Percentiles rank a stretch among this genome's conserved stretches.
These are phyloP conservation scores for Danio choprae DNA, from an alignment of 2,797 vertebrate genomes.

Conservation along the genomic window DNA sequence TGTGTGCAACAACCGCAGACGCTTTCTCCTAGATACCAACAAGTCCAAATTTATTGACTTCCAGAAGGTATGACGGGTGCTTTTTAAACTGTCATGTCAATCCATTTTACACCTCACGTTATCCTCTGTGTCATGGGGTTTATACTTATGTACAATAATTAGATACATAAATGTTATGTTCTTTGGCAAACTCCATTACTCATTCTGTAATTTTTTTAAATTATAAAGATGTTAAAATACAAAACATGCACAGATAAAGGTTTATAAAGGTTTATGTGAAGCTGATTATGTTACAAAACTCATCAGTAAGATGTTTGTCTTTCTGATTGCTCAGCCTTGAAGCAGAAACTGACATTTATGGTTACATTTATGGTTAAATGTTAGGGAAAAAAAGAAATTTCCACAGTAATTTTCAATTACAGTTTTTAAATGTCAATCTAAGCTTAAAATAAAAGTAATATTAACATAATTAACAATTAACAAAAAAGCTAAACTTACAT, in stretches of 20 bases:
- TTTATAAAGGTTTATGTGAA: neutral
- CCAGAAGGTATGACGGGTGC: slow-evolving; percentile 85
- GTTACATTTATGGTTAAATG: neutral
- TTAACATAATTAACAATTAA: neutral
- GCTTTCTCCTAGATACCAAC: slow-evolving; percentile 97
- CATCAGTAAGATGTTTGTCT: neutral
- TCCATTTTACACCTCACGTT: neutral
- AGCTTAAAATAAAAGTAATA: neutral
- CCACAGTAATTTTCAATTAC: neutral
- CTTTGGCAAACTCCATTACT: neutral
- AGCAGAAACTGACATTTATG: neutral
- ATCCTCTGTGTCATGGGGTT: too few relatives aligned
- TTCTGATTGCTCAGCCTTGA: neutral
- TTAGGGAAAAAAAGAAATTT: neutral
- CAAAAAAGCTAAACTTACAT: neutral
- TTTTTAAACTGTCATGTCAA: neutral
- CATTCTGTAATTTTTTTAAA: too few relatives aligned
- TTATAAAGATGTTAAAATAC: too few relatives aligned
- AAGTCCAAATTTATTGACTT: slow-evolving; percentile 98
- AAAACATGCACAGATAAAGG: neutral
- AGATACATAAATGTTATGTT: neutral
- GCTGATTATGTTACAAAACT: neutral
- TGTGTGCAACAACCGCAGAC: slow-evolving; percentile 93
- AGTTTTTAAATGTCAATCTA: neutral
- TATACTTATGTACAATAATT: too few relatives aligned